A percentile compares a stretch with the other conserved stretches of the same genome.
Conservation (phyloP, 2,888 invertebrate genomes). For the Sympetrum striolatum region DNA sequence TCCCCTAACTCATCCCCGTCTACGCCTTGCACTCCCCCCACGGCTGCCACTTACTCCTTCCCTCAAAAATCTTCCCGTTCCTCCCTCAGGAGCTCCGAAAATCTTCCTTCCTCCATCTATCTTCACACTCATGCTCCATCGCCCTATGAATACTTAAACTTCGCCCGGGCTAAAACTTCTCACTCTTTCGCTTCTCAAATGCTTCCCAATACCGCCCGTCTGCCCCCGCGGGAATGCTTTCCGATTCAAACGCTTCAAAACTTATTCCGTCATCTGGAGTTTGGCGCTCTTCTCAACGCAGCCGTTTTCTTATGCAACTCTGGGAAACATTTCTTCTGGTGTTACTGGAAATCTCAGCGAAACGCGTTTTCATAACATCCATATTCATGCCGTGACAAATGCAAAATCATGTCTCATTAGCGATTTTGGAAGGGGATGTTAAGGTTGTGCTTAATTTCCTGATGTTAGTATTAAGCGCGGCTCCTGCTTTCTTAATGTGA, state of each 20-base stretch:
- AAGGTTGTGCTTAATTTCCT: too few relatives aligned
- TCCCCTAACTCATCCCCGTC: slow-evolving; percentile 21
- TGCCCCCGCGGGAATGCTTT: not conserved
- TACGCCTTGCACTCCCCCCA: not conserved
- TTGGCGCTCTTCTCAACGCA: not conserved
- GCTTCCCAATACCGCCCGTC: not conserved
- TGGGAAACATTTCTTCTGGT: not conserved
- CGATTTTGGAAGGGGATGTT: too few relatives aligned
- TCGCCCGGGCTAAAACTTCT: not conserved
- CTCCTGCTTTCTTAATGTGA: too few relatives aligned
- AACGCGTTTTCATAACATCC: not conserved
- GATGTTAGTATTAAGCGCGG: too few relatives aligned
- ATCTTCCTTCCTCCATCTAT: not conserved
- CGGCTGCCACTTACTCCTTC: not conserved
- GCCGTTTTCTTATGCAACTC: not conserved
- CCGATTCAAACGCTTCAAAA: not conserved
- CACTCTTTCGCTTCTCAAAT: not conserved
- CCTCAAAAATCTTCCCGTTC: not conserved
- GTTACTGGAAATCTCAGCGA: not conserved
- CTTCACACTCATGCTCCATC: not conserved
- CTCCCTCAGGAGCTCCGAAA: not conserved
- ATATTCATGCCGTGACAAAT: not conserved
- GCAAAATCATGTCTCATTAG: too few relatives aligned
- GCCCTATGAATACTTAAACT: slow-evolving; percentile 6
- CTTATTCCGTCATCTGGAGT: not conserved